Percentiles rank a stretch among this genome's conserved stretches.
Conservation (phyloP, 2,797 vertebrate species). For the Oryzias dopingdopingensis region DNA sequence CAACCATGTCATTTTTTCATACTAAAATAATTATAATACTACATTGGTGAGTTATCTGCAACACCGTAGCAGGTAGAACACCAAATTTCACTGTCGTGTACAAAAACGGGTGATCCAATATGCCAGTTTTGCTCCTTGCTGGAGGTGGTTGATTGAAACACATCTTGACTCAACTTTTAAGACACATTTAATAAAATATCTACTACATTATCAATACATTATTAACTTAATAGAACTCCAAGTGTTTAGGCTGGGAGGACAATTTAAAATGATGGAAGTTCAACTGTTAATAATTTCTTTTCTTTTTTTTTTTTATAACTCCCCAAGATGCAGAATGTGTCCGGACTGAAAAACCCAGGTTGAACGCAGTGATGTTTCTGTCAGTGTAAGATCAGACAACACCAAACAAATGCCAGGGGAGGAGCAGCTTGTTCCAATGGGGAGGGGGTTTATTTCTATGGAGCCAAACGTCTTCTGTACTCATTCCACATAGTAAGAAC, state of each 20-base stretch:
- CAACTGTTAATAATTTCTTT: constrained; percentile 40
- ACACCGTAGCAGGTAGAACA: constrained; percentile 20
- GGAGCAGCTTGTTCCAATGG: constrained; percentile 65
- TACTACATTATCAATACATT: constrained; percentile 49
- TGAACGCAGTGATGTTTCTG: constrained; percentile 38
- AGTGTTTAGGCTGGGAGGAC: constrained; percentile 36
- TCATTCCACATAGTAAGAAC: constrained; percentile 53
- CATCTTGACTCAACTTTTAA: constrained; percentile 41
- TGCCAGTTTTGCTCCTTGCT: constrained; percentile 25
- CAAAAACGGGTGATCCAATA: constrained; percentile 38
- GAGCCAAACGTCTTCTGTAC: constrained; percentile 52
- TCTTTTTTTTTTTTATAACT: constrained; percentile 12
- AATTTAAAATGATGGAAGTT: constrained; percentile 40
- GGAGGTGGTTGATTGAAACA: constrained; percentile 25
- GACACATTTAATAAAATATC: constrained; percentile 47
- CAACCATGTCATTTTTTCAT: constrained; percentile 45
- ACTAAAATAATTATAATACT: constrained; percentile 29
- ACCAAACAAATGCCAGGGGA: constrained; percentile 52
- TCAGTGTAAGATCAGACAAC: constrained; percentile 44
- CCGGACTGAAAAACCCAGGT: constrained; percentile 48
- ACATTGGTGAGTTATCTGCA: constrained; percentile 34
- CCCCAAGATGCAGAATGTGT: constrained; percentile 48
- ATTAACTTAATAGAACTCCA: constrained; percentile 41
- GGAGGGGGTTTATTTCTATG: constrained; percentile 54
- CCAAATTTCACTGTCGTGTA: constrained; percentile 30